phyloP scores from a whole-genome alignment of 1,140 invertebrate genomes.

The Hycleus phaleratus region DNA sequence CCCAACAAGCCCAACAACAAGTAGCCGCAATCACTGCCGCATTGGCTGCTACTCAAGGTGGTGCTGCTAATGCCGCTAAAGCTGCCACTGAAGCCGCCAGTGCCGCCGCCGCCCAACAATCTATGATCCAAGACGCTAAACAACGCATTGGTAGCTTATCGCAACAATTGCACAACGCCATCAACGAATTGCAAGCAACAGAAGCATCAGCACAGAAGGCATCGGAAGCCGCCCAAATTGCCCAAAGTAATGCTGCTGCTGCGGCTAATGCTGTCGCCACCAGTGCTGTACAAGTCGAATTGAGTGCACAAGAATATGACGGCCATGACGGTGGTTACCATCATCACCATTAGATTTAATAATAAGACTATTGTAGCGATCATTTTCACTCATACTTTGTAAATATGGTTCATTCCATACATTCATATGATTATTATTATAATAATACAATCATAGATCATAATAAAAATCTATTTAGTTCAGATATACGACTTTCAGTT shows the following conservation, averaged over 20 bases:
- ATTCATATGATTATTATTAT: too few species aligned
- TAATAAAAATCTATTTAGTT: too few species aligned
- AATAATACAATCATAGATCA: too few species aligned
- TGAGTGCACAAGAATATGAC: background rate
- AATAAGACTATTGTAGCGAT: background rate
- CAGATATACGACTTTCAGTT: too few species aligned
- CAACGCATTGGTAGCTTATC: conserved; percentile 17
- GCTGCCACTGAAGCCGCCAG: conserved; percentile 24
- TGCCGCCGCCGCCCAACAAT: conserved; percentile 25
- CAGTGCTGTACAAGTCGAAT: conserved; percentile 6
- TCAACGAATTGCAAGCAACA: conserved; percentile 21
- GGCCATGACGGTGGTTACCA: background rate
- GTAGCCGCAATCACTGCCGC: conserved; percentile 19
- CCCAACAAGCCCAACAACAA: conserved; percentile 26
- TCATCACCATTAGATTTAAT: background rate
- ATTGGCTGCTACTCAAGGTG: conserved; percentile 25
- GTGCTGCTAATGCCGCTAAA: conserved; percentile 17
- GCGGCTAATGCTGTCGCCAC: conserved; percentile 25
- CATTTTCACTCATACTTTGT: too few species aligned
- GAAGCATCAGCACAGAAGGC: conserved; percentile 24
- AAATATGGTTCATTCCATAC: too few species aligned
- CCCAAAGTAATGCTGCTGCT: conserved; percentile 31
- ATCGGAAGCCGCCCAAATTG: conserved; percentile 23
- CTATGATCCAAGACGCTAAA: conserved; percentile 27
- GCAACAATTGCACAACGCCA: conserved; percentile 19